Conservation (phyloP, 2,113 vertebrate species). For the Cathartes aura region DNA sequence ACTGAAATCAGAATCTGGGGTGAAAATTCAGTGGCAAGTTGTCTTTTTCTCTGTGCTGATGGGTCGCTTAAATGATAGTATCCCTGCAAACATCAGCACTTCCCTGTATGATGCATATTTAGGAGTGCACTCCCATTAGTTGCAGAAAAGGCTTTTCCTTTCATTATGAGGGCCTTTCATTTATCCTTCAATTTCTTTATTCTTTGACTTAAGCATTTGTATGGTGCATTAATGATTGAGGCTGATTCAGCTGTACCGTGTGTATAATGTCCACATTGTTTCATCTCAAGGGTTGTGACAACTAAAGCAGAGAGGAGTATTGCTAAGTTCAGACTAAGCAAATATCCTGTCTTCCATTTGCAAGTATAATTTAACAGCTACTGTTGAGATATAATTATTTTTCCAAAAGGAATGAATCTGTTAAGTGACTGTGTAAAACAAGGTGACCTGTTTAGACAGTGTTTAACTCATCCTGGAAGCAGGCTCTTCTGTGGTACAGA, state of each 20-base stretch:
- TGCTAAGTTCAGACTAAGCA: conserved; percentile 25
- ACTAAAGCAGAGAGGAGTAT: conserved; percentile 20
- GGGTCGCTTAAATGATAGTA: background rate
- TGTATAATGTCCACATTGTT: conserved; percentile 5
- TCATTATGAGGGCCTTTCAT: conserved; percentile 27
- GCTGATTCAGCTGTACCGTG: conserved; percentile 46
- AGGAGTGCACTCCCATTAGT: conserved; percentile 25
- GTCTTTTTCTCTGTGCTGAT: background rate
- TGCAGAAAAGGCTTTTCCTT: conserved; percentile 34
- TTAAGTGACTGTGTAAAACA: background rate
- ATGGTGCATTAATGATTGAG: conserved; percentile 28
- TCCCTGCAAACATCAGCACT: conserved; percentile 30
- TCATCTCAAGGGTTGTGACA: conserved; percentile 31
- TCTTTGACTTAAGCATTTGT: conserved; percentile 13
- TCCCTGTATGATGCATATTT: conserved; percentile 6
- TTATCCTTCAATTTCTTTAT: conserved; percentile 49
- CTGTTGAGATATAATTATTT: conserved; percentile 22
- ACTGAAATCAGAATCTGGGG: background rate
- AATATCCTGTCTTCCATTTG: background rate
- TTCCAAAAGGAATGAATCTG: background rate
- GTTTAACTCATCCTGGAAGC: background rate
- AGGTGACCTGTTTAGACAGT: background rate
- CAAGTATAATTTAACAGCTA: conserved; percentile 28
- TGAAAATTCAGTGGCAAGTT: background rate
- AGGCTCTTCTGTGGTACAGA: background rate